phyloP scores from a whole-genome alignment of 2,888 invertebrate genomes.

The Aelia acuminata region DNA sequence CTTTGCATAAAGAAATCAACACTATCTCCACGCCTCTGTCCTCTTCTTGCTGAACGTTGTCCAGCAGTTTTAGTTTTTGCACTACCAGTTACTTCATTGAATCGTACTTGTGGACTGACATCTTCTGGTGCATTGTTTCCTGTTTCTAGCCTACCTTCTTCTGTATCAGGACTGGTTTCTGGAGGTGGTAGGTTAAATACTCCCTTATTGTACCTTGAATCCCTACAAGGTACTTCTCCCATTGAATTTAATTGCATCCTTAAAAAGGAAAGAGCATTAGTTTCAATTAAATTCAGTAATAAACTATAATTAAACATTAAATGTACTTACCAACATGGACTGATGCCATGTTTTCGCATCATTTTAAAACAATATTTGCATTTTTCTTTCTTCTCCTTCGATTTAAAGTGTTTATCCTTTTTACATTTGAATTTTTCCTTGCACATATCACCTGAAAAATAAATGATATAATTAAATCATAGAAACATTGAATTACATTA shows the following conservation, averaged over 20 bases:
- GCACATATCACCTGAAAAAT: not conserved
- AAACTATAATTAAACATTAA: not conserved
- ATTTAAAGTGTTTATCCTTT: constrained; percentile 15
- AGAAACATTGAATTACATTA: too few species aligned
- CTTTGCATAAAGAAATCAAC: constrained; percentile 40
- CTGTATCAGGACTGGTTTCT: not conserved
- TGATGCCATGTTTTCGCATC: not conserved
- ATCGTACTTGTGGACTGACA: not conserved
- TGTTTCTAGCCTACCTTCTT: not conserved
- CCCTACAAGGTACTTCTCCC: not conserved
- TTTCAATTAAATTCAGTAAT: not conserved
- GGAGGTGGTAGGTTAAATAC: not conserved
- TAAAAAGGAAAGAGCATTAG: not conserved
- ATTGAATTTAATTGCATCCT: not conserved
- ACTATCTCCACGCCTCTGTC: constrained; percentile 10
- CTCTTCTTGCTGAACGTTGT: not conserved
- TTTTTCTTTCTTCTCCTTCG: not conserved
- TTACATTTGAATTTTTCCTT: constrained; percentile 2
- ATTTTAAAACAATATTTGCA: not conserved
- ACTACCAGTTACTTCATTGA: not conserved
- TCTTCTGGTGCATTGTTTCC: not conserved
- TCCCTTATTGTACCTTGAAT: constrained; percentile 9
- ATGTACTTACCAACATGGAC: constrained; percentile 1
- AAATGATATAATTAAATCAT: too few species aligned
- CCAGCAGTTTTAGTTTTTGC: not conserved